These are phyloP conservation scores for Andricus curvator DNA, from an alignment of 2,888 invertebrate genomes.

Conservation along the genomic window DNA sequence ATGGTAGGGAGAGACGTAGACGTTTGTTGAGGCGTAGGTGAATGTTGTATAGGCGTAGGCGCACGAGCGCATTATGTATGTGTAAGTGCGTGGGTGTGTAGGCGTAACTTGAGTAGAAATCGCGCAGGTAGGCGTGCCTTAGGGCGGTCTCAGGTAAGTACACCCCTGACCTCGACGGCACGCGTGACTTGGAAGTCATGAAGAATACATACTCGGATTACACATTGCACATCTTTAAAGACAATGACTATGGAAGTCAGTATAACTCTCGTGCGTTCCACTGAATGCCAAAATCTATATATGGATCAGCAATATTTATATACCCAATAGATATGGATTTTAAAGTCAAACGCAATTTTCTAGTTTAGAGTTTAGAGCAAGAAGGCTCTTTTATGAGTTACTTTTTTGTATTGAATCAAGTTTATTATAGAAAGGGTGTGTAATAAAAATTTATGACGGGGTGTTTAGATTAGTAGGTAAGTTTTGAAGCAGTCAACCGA, in stretches of 20 bases:
- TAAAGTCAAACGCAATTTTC: neutral
- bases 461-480: no score
- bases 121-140: conserved; percentile 77
- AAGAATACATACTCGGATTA: conserved; percentile 13
- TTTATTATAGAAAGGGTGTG: neutral
- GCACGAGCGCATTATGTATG: conserved; percentile 55
- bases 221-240: conserved; percentile 1
- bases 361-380: no score
- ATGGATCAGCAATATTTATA: neutral
- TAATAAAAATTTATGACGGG: no score
- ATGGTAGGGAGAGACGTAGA: conserved; percentile 42
- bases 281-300: neutral
- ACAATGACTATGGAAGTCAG: neutral
- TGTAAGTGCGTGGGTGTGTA: conserved; percentile 66
- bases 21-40: conserved; percentile 53
- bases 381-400: neutral
- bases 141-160: conserved; percentile 76
- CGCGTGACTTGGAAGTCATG: conserved; percentile 32
- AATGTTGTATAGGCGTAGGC: conserved; percentile 62
- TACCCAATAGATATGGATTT: neutral
- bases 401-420: neutral
- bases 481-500: no score
- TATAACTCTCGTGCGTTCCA: neutral
- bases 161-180: conserved; percentile 53
- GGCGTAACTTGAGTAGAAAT: conserved; percentile 71